phyloP scores from a whole-genome alignment of 2,888 invertebrate genomes.

The Apeira syringaria region DNA sequence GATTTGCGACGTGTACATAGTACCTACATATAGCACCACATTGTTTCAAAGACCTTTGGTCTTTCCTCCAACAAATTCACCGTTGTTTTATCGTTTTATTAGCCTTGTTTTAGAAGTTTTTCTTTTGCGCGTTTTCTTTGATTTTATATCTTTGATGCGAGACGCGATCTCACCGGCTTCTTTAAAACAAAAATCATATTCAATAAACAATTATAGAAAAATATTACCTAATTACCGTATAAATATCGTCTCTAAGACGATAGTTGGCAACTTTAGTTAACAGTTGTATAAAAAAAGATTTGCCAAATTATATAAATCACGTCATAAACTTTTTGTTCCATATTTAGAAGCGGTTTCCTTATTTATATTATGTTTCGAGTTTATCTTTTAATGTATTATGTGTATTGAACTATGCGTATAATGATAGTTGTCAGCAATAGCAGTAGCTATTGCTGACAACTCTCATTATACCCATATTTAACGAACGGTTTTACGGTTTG shows the following conservation, averaged over 20 bases:
- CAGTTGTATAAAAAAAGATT: conserved; percentile 25
- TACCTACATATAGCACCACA: conserved; percentile 54
- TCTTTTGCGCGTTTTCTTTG: conserved; percentile 50
- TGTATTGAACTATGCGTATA: too few species aligned
- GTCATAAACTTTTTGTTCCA: conserved; percentile 19
- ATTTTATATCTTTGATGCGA: conserved; percentile 62
- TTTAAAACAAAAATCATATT: conserved; percentile 14
- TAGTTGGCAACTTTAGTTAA: conserved; percentile 32
- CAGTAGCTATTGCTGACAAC: conserved; percentile 35
- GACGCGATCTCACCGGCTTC: conserved; percentile 12
- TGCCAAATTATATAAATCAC: conserved; percentile 25
- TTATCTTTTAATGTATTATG: too few species aligned
- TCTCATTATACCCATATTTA: conserved; percentile 44
- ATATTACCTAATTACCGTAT: conserved; percentile 29
- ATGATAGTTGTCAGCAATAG: too few species aligned
- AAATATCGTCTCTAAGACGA: conserved; percentile 27
- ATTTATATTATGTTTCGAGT: too few species aligned
- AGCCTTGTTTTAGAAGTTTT: conserved; percentile 64
- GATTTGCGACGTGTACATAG: conserved; percentile 50
- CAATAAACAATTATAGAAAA: conserved; percentile 34
- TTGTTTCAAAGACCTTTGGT: conserved; percentile 63
- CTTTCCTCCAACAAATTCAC: conserved; percentile 61
- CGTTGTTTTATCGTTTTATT: conserved; percentile 69
- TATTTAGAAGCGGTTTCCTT: conserved; percentile 21
- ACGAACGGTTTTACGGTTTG: conserved; percentile 51